Evolutionary conservation across 2,888 invertebrate species (phyloP).

Genomic region (Acleris literana): DNA sequence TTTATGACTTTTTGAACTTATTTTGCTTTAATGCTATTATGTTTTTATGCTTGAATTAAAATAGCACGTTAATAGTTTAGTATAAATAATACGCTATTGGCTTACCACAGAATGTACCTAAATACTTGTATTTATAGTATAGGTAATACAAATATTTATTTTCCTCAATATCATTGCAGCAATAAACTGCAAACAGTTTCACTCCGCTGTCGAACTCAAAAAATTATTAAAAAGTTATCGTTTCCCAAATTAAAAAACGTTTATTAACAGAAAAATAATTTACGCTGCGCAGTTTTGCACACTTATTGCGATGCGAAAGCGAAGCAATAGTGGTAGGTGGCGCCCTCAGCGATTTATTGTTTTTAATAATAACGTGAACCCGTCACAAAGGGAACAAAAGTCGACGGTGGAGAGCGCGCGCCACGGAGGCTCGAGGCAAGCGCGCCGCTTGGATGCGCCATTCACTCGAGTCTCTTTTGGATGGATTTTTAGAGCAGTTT

Average conservation of each 20-base stretch:
- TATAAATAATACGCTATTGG: too few species aligned
- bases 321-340: constrained; percentile 80
- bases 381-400: constrained; percentile 82
- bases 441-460: background rate
- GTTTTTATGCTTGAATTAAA: too few species aligned
- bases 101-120: too few species aligned
- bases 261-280: constrained; percentile 36
- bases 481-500: too few species aligned
- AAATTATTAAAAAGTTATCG: constrained; percentile 14
- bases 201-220: constrained; percentile 5
- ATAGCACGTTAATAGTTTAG: too few species aligned
- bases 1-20: too few species aligned
- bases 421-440: constrained; percentile 11
- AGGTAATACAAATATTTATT: too few species aligned
- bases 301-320: constrained; percentile 72
- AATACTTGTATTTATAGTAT: too few species aligned
- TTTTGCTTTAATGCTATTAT: too few species aligned
- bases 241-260: constrained; percentile 26
- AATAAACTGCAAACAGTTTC: background rate
- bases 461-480: too few species aligned
- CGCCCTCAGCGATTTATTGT: constrained; percentile 83
- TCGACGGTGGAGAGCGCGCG: constrained; percentile 57
- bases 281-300: constrained; percentile 43
- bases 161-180: too few species aligned
- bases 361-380: constrained; percentile 83